Evolutionary conservation across 2,113 vertebrate genomes (phyloP).

Genomic region (Hippolais icterina): DNA sequence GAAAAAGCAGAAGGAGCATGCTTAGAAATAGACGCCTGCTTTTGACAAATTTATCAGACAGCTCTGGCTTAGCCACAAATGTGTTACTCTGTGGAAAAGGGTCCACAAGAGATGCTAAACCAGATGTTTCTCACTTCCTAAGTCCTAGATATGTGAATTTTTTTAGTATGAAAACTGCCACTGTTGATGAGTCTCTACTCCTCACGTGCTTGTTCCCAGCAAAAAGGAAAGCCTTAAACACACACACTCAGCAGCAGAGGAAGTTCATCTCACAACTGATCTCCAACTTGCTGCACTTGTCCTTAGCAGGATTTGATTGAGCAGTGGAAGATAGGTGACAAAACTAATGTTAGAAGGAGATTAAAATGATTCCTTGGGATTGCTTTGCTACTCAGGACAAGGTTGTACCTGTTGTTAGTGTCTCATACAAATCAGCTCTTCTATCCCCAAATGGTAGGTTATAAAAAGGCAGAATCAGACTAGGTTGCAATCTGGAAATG

Average conservation of each 20-base stretch:
- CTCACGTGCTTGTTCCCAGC: fast-evolving
- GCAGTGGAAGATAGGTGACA: neutral
- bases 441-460: neutral
- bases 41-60: neutral
- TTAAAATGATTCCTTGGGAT: neutral
- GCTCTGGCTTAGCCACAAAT: neutral
- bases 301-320: neutral
- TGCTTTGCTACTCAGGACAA: neutral
- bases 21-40: neutral
- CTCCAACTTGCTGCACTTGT: neutral
- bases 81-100: neutral
- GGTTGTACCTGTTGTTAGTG: neutral
- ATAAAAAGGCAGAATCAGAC: neutral
- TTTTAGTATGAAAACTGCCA: neutral
- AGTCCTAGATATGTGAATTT: neutral
- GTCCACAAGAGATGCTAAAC: neutral
- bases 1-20: neutral
- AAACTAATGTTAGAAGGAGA: neutral
- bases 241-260: neutral
- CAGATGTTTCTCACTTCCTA: neutral
- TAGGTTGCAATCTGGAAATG: neutral
- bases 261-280: neutral
- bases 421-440: neutral
- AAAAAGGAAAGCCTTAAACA: neutral
- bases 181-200: neutral